Conservation (phyloP, 2,888 invertebrate species). For the Gasteruption jaculator region DNA sequence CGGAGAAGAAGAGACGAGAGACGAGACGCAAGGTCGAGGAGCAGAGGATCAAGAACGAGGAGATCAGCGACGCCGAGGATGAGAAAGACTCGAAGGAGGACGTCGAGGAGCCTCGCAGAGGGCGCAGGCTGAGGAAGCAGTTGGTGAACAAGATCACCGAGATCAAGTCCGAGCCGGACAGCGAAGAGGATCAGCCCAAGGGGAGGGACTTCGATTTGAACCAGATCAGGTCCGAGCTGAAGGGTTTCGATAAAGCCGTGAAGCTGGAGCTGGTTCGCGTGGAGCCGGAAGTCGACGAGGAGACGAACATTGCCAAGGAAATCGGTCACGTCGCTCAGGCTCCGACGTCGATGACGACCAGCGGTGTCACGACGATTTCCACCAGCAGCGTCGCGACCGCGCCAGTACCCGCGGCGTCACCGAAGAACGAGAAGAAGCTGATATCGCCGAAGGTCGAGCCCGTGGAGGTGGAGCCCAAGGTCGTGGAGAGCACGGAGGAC, state of each 20-base stretch:
- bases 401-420: constrained; percentile 42
- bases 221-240: constrained; percentile 79
- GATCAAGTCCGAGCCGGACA: constrained; percentile 51
- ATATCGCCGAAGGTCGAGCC: constrained; percentile 35
- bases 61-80: constrained; percentile 42
- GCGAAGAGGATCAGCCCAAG: constrained; percentile 57
- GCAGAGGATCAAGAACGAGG: constrained; percentile 50
- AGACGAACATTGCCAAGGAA: no score
- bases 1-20: constrained; percentile 43
- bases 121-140: constrained; percentile 46
- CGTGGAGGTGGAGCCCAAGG: constrained; percentile 22
- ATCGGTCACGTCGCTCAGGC: no score
- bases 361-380: constrained; percentile 23
- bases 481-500: constrained; percentile 54
- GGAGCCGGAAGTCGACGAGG: constrained; percentile 55
- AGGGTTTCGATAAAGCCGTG: constrained; percentile 68
- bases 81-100: constrained; percentile 36
- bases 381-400: constrained; percentile 23
- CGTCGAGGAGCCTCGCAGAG: constrained; percentile 43
- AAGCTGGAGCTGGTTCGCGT: constrained; percentile 51
- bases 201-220: constrained; percentile 79
- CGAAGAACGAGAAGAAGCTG: constrained; percentile 37
- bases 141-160: constrained; percentile 50
- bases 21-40: constrained; percentile 50
- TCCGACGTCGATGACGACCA: no score